These are phyloP conservation scores for Salvelinus namaycush DNA, from an alignment of 2,113 vertebrate species.

Conservation along the genomic window DNA sequence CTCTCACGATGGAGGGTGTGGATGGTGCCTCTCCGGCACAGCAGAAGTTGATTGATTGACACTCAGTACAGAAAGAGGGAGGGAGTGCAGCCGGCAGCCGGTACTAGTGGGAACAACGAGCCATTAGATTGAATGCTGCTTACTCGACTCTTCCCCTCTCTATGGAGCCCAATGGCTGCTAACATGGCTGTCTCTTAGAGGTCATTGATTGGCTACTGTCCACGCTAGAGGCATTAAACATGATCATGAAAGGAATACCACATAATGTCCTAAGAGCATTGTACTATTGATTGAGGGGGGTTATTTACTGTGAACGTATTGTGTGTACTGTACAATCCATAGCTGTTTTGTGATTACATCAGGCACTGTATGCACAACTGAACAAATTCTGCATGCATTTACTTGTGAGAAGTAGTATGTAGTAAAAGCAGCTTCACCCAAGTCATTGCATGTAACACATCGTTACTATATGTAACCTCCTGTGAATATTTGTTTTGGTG, in stretches of 20 bases:
- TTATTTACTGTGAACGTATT: too few relatives aligned
- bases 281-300: too few relatives aligned
- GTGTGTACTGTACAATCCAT: too few relatives aligned
- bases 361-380: too few relatives aligned
- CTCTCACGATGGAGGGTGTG: slow-evolving; percentile 39
- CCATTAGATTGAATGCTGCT: slow-evolving; percentile 52
- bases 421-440: too few relatives aligned
- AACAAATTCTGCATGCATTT: too few relatives aligned
- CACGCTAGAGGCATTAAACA: slow-evolving; percentile 13
- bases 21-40: slow-evolving; percentile 14
- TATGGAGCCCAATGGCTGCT: background rate
- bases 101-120: slow-evolving; percentile 49
- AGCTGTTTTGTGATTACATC: too few relatives aligned
- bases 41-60: slow-evolving; percentile 49
- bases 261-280: too few relatives aligned
- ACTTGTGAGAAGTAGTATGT: too few relatives aligned
- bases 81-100: background rate
- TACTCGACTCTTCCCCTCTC: slow-evolving; percentile 52
- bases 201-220: slow-evolving; percentile 4
- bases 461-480: background rate
- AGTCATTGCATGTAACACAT: background rate
- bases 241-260: background rate
- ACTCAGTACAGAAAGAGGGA: slow-evolving; percentile 51
- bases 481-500: background rate
- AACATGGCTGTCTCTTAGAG: slow-evolving; percentile 17